Evolutionary conservation across 2,888 invertebrate species (phyloP), one percentile per base, ranked within the genome.

Genomic region (Lasioglossum villosulum): DNA sequence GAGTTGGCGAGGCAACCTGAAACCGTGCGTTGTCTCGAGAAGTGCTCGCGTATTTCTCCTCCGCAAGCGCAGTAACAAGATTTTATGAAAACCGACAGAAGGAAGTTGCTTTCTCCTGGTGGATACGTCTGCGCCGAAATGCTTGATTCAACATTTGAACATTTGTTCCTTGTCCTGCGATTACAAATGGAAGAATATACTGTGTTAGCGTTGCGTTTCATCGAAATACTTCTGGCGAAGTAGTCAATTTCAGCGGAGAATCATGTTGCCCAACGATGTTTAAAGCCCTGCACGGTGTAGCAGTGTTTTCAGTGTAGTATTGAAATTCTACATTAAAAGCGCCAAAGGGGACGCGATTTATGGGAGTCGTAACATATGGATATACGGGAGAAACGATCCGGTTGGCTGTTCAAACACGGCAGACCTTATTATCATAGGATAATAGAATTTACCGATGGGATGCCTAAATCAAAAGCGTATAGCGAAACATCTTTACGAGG

Each of bases 371-470:
- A 52, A 52, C 52, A 23, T 52, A 23, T 52, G 52, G 23, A 52
- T 23, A 52, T 8, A 23, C 52, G 52, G 3, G 23, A 23, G 23
- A 3, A 52, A 52, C 23, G 23, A 19, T 52, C n/a, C 19, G 39
- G 70, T 70, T 39, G 12, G 23, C 14, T 70, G 70, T 70, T 70
- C 37, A 42, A 63, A 59, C 59, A 30, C 63, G 63, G 23, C 63
- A 2, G 42, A 39, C 23, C 42, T 66, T 23, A 66, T 75, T 75
- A 63, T 63, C 63, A 63, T 45, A 66, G 63, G 42, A 45, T 30
- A 45, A 45, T 59, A 48, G 63, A 75, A 75, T 75, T 66, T 63
- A 45, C 30, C 63, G 39, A 73, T 52, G 23, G 48, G 34, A 12
- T 39, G 66, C 6, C 34, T 34, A 12, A 66, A 39, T 63, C 14